Conservation (phyloP, 2,113 vertebrate species). For the Myrmophylax atrothorax region DNA sequence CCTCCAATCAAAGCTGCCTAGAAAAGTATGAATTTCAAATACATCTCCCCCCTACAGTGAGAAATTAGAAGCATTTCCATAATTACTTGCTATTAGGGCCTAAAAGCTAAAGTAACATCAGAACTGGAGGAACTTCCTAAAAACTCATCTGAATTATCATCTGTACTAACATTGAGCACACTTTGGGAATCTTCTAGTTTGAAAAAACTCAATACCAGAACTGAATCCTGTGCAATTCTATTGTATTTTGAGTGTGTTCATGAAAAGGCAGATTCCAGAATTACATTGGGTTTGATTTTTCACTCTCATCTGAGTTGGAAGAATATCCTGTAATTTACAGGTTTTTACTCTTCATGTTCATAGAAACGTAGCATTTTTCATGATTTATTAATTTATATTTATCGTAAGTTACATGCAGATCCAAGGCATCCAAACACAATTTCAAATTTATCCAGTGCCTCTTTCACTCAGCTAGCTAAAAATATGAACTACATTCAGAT, state of each 20-base stretch:
- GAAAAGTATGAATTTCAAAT: not conserved
- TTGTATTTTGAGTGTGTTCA: not conserved
- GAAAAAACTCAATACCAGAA: not conserved
- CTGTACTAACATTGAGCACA: not conserved
- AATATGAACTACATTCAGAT: not conserved
- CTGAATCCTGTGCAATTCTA: not conserved
- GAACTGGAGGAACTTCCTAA: not conserved
- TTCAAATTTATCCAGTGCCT: not conserved
- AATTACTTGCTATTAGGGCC: not conserved
- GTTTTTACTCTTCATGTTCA: not conserved
- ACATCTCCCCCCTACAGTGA: not conserved
- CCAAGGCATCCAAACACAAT: not conserved
- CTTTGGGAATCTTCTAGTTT: not conserved
- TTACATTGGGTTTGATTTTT: not conserved
- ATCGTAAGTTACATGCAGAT: not conserved
- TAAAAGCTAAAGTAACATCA: not conserved
- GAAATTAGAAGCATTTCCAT: not conserved
- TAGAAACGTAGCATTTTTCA: not conserved
- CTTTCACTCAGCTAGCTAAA: not conserved
- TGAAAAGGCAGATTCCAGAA: not conserved
- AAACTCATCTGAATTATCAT: not conserved
- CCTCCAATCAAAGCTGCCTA: not conserved
- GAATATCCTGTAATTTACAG: not conserved
- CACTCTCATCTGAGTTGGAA: not conserved
- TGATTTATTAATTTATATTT: not conserved